Evolutionary conservation across 2,113 vertebrate species (phyloP).

Genomic region (Ploceus nigricollis): DNA sequence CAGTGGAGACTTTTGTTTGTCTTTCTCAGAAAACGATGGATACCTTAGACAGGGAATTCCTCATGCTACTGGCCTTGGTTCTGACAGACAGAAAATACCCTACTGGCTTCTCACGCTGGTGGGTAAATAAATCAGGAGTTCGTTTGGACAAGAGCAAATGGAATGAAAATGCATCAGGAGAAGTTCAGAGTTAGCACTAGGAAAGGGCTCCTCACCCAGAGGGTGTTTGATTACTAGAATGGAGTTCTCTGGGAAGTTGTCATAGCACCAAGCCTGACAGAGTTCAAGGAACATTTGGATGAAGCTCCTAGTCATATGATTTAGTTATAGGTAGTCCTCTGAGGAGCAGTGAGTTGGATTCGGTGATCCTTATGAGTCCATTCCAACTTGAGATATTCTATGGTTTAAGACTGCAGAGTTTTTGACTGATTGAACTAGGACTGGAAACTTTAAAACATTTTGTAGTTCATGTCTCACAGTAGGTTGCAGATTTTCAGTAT

Average conservation of each 20-base stretch:
- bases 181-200: neutral
- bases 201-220: neutral
- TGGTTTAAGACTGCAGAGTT: neutral
- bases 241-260: neutral
- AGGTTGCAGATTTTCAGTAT: neutral
- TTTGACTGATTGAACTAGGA: neutral
- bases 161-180: neutral
- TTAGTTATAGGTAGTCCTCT: neutral
- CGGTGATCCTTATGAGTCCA: fast-evolving
- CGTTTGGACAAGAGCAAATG: neutral
- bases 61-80: neutral
- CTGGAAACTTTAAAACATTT: neutral
- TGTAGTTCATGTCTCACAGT: neutral
- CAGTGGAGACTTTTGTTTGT: neutral
- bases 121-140: neutral
- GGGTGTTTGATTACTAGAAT: neutral
- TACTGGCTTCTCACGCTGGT: neutral
- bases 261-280: neutral
- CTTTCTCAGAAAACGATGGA: neutral
- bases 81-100: neutral
- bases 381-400: neutral
- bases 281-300: neutral
- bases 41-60: neutral
- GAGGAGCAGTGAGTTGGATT: neutral
- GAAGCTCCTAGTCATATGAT: neutral